phyloP scores from a whole-genome alignment of 1,140 invertebrate genomes.

The Brachionus rotundiformis region DNA sequence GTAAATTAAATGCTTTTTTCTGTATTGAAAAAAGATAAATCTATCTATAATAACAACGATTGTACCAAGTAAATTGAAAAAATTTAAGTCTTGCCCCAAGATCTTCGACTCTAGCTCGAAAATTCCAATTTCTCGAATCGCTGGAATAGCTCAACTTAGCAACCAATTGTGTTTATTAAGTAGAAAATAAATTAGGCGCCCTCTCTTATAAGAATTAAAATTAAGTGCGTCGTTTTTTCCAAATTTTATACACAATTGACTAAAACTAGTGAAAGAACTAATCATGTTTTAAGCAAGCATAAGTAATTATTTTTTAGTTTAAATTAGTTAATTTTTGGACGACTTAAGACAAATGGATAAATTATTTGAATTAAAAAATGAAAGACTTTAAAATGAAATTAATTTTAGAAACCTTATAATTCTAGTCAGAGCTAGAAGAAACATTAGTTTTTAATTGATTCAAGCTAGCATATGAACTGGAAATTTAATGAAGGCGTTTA shows the following conservation, averaged over 20 bases:
- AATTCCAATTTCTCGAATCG: not conserved
- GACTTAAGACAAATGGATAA: not conserved
- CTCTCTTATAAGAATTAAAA: not conserved
- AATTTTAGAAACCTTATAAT: not conserved
- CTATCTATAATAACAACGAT: no score
- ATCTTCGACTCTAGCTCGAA: not conserved
- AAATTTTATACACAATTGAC: conserved; percentile 3
- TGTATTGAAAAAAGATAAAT: no score
- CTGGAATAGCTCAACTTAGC: not conserved
- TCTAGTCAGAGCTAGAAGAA: not conserved
- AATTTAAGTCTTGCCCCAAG: not conserved
- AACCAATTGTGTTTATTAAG: conserved; percentile 30
- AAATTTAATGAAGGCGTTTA: not conserved
- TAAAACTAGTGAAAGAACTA: not conserved
- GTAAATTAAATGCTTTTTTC: no score
- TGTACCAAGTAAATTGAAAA: not conserved
- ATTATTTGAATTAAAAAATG: not conserved
- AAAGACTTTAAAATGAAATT: not conserved
- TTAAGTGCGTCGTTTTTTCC: not conserved
- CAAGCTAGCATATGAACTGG: not conserved
- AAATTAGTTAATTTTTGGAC: not conserved
- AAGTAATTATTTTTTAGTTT: not conserved
- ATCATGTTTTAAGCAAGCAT: not conserved
- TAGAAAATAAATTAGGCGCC: conserved; percentile 16
- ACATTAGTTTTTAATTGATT: conserved; percentile 6